Percentiles rank a stretch among this genome's conserved stretches.
Conservation (phyloP, 2,888 invertebrate genomes). For the Lithophane socia region DNA sequence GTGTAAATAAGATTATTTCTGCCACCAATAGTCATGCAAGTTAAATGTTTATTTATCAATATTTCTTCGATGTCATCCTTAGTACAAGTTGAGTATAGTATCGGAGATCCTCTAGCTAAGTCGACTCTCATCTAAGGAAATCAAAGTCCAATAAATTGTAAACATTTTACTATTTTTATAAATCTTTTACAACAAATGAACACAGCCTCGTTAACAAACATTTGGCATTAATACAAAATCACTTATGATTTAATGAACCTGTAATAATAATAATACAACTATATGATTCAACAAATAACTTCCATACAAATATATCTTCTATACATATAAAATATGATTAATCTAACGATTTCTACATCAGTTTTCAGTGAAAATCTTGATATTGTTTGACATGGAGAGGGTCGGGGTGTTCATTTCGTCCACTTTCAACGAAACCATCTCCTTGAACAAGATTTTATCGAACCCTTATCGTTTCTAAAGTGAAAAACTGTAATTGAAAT, state of each 20-base stretch:
- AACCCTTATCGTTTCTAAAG: conserved; percentile 88
- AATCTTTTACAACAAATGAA: conserved; percentile 72
- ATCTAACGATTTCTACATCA: conserved; percentile 63
- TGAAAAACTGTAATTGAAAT: conserved; percentile 86
- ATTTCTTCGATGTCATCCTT: conserved; percentile 13
- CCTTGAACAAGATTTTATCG: conserved; percentile 87
- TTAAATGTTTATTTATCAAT: conserved; percentile 7
- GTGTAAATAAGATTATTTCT: conserved; percentile 28
- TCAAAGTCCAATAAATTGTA: conserved; percentile 70
- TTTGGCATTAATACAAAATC: conserved; percentile 71
- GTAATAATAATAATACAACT: conserved; percentile 65
- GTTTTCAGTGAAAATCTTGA: conserved; percentile 74
- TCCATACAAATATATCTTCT: conserved; percentile 67
- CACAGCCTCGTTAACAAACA: conserved; percentile 76
- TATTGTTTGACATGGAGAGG: conserved; percentile 63
- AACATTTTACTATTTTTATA: conserved; percentile 75
- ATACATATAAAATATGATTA: conserved; percentile 61
- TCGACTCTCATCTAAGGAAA: conserved; percentile 60
- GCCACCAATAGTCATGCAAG: conserved; percentile 49
- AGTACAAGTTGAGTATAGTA: conserved; percentile 11
- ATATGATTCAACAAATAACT: conserved; percentile 68
- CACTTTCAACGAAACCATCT: conserved; percentile 71
- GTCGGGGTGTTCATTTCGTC: conserved; percentile 59
- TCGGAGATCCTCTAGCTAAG: conserved; percentile 26
- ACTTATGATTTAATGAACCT: conserved; percentile 66